Base-by-base conservation (phyloP, 2,888 invertebrate genomes). In the Apamea crenata region DNA sequence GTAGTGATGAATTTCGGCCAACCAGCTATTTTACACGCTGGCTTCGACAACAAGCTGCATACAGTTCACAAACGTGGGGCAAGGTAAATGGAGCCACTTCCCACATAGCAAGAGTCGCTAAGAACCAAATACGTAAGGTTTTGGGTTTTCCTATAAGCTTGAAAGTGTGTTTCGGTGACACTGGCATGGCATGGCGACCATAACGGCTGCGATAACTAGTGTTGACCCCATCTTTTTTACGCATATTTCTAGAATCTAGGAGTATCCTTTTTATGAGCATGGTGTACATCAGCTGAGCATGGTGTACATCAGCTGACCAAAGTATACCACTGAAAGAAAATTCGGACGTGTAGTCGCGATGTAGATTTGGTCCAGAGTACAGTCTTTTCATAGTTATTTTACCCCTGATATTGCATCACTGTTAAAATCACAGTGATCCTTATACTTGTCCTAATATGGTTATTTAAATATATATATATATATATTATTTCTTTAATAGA, bases 21-120 rank as follows among this genome's bases (percentile, higher is more conserved):
- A 18, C 12, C 29, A 36, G 36, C 18, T 61, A 81, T 66, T 77
- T 70, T 66, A 32, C 6, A n/a, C 40, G 25, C 6, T 47, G 50
- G n/a, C 14, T 50, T 70, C 2, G n/a, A 32, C 29, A 65, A 25
- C 1, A 59, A 0, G 2, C 2, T 25, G 32, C 21, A 2, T 50
- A 76, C 0, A 81, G 2, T 50, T 56, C 40, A 18, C 0, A 36
- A 4, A 71, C 3, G 47, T 63, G 61, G 8, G 77, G 47, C 61
- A 61, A 78, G 36, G 71, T 71, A 47, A 78, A 78, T 72, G 77
- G 78, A 63, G 32, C 36, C 3, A 50, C 29, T 78, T 82, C 81
- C 47, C 77, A 82, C 10, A 82, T 1, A 18, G 40, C 68, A 4
- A 82, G 71, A 32, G 56, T 63, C 1, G n/a, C 6, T 32, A 82